A percentile compares a stretch with the other conserved stretches of the same genome.
These are phyloP conservation scores for Glaucidium brasilianum DNA, from an alignment of 2,113 vertebrate genomes.

Conservation along the genomic window DNA sequence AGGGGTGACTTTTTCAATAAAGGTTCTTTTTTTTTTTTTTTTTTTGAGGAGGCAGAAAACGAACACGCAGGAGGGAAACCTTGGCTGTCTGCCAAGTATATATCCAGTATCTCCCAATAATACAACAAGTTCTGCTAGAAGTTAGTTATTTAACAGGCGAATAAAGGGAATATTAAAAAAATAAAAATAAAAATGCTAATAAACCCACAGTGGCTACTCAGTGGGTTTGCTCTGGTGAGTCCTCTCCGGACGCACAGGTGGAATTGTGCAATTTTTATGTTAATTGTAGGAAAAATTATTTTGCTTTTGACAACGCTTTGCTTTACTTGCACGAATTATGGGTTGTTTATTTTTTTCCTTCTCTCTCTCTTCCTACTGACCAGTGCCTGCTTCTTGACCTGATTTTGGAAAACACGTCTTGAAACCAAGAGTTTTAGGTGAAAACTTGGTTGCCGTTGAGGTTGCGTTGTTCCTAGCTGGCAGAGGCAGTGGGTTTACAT, in stretches of 20 bases:
- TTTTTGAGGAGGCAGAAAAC: not conserved
- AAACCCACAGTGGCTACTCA: not conserved
- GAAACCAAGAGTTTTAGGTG: not conserved
- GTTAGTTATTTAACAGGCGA: not conserved
- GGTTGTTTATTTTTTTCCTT: too few relatives aligned
- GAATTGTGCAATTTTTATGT: not conserved
- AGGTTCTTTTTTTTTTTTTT: not conserved
- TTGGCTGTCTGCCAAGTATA: not conserved
- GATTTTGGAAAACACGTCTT: not conserved
- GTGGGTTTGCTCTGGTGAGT: not conserved
- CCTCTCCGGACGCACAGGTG: too few relatives aligned
- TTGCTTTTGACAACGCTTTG: not conserved
- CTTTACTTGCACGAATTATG: too few relatives aligned
- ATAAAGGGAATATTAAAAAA: not conserved
- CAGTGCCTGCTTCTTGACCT: too few relatives aligned
- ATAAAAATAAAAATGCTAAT: not conserved
- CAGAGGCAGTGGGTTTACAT: not conserved
- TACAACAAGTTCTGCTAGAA: too few relatives aligned
- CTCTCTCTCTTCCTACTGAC: not conserved
- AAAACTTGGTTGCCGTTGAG: fast-evolving
- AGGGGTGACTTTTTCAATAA: not conserved
- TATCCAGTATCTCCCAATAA: not conserved
- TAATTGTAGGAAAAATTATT: not conserved
- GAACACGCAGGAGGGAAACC: not conserved
- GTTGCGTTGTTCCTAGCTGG: not conserved